These are phyloP conservation scores for Cryptotis parvus DNA, from an alignment of 2,113 vertebrate genomes.

Conservation along the genomic window DNA sequence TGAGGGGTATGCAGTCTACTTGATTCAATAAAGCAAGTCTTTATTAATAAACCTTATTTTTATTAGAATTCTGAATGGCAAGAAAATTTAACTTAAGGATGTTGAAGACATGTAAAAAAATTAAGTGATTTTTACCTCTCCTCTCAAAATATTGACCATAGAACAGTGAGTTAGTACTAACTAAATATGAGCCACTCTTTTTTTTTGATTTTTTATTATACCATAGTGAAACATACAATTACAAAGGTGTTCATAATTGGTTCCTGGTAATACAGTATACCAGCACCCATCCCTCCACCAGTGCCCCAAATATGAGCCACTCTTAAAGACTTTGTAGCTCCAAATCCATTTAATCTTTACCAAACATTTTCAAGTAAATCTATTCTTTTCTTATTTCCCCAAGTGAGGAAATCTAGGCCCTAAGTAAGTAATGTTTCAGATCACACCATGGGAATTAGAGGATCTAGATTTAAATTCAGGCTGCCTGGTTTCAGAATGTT, in stretches of 20 bases:
- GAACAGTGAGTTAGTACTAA: not conserved
- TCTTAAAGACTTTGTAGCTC: not conserved
- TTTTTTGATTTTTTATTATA: no score
- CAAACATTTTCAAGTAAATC: not conserved
- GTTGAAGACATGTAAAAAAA: not conserved
- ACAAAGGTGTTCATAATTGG: no score
- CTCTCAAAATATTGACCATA: not conserved
- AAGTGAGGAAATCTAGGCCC: not conserved
- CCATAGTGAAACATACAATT: no score
- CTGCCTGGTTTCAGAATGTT: not conserved
- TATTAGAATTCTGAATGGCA: not conserved
- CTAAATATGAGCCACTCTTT: not conserved
- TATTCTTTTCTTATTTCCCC: conserved; percentile 26
- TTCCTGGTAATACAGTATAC: no score
- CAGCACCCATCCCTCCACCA: no score
- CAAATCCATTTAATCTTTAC: conserved; percentile 24
- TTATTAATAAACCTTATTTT: not conserved
- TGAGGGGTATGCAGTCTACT: not conserved
- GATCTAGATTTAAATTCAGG: conserved; percentile 33
- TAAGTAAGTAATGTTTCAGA: not conserved
- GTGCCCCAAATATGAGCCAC: no score
- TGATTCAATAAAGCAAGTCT: not conserved
- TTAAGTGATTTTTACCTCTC: not conserved
- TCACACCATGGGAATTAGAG: not conserved
- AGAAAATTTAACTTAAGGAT: not conserved